Base-by-base conservation (phyloP, 2,113 vertebrate species). In the Neolamprologus cancellatus region DNA sequence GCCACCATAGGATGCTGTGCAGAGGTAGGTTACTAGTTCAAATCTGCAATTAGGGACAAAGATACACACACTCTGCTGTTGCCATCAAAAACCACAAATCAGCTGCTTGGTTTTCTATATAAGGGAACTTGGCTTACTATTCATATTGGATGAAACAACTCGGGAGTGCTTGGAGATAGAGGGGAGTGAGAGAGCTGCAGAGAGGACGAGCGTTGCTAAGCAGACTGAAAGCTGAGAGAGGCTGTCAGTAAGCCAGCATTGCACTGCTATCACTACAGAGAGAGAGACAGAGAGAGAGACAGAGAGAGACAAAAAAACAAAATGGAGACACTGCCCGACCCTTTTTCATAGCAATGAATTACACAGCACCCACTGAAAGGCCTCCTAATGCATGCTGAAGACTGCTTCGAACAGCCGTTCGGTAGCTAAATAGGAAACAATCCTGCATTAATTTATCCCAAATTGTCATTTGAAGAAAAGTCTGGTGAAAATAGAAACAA, bases 161-260 rank as follows among this genome's bases (percentile, higher is more conserved):
- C 85, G 0, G 0, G 82, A 88, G 88, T 69, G 92, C 91, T 84
- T 87, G 86, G 93, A 93, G 93, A 94, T 80, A 89, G 92, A 85
- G 89, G 81, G 78, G 85, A 91, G 92, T 84, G 94, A 94, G 89
- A 82, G 88, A 92, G 89, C 84, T 81, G 83, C 61, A 84, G 81
- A 91, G 85, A 87, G 79, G 89, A 90, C 18, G 85, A 93, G 94
- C 84, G 94, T 95, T 95, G 94, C 95, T 95, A 95, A 94, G 95
- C 95, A 94, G 95, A 95, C 89, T 93, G 88, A 90, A 93, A 93
- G 91, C 88, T 6, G 82, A 90, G 90, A 85, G 91, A 94, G 91
- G 85, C 89, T 92, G 93, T 90, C 92, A 93, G 94, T 86, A 78
- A 89, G 94, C 93, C 93, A 93, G 90, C 83, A 87, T 84, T 80